Evolutionary conservation across 2,113 vertebrate species (phyloP).

Genomic region (Phrynosoma blainvillii): DNA sequence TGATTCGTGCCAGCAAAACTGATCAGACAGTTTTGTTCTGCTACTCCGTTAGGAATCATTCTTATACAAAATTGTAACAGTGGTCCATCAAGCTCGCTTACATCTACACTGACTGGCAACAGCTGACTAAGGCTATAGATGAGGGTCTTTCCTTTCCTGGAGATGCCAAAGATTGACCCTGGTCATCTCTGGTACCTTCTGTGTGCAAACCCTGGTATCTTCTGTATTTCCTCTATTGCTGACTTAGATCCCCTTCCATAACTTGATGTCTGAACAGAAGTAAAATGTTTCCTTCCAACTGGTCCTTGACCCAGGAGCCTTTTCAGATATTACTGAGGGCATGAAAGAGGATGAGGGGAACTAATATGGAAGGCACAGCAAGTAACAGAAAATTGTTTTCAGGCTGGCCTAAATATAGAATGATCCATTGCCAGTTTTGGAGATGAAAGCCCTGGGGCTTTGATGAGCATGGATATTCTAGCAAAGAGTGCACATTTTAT

Average conservation of each 20-base stretch:
- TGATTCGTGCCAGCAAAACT: neutral
- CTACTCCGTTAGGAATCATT: neutral
- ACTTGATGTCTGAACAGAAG: neutral
- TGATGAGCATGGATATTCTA: neutral
- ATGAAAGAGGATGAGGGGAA: too few species aligned
- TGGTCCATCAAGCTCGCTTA: neutral
- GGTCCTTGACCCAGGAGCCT: neutral
- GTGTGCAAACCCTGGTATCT: neutral
- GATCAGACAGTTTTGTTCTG: neutral
- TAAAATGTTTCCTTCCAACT: neutral
- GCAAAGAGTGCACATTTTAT: neutral
- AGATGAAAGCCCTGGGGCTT: neutral
- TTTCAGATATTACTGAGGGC: neutral
- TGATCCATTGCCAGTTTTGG: neutral
- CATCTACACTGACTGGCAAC: neutral
- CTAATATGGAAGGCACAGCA: neutral
- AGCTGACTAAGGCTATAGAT: neutral
- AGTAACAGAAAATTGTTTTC: neutral
- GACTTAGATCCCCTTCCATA: neutral
- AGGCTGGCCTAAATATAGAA: neutral
- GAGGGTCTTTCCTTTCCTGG: neutral
- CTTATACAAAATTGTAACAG: neutral
- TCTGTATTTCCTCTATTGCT: neutral
- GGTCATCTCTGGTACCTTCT: neutral
- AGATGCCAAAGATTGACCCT: neutral